Evolutionary conservation across 2,888 invertebrate genomes (phyloP), one percentile per base, ranked within the genome.

Genomic region (Hypomecis punctinalis): DNA sequence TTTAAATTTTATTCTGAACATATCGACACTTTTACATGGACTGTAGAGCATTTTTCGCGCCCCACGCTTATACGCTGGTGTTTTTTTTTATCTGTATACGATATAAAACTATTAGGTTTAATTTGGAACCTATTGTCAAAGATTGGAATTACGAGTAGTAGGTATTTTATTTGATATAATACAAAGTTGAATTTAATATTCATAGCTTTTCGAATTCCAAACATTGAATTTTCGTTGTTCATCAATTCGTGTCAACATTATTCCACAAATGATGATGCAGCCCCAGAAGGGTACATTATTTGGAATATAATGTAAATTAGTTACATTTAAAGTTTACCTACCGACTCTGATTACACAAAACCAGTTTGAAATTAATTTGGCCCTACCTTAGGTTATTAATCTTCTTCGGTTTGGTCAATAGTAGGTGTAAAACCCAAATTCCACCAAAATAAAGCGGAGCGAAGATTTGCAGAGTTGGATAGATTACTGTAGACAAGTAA

Each of bases 181-280:
- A 43, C n/a, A 10, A 43, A 13, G 8, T 52, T 36, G 4, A 53
- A 10, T 63, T 63, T 42, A 60, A 55, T 60, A 64, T 60, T 59
- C 64, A 60, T 63, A 23, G 33, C 39, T 46, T 39, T 3, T 13
- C 46, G 23, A 48, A 57, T 35, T 54, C 35, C 39, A 63, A 43
- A 54, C 43, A 49, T 53, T 39, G 48, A 40, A 46, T 56, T 33
- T 13, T 39, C 57, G 43, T 56, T 53, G 43, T 53, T 61, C 52
- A 61, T 56, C 47, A 64, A 54, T 59, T 60, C 39, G 53, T 47
- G 61, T 54, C 57, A 61, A 65, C 65, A 65, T 61, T 11, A 46
- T 65, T 40, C 39, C 13, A 57, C 11, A 47, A 47, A 61, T 61
- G 60, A 65, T 61, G 52, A 40, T 47, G 37, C 45, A 48, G 42